Conservation (phyloP, 2,797 vertebrate genomes). For the Syndactyla subalaris region DNA sequence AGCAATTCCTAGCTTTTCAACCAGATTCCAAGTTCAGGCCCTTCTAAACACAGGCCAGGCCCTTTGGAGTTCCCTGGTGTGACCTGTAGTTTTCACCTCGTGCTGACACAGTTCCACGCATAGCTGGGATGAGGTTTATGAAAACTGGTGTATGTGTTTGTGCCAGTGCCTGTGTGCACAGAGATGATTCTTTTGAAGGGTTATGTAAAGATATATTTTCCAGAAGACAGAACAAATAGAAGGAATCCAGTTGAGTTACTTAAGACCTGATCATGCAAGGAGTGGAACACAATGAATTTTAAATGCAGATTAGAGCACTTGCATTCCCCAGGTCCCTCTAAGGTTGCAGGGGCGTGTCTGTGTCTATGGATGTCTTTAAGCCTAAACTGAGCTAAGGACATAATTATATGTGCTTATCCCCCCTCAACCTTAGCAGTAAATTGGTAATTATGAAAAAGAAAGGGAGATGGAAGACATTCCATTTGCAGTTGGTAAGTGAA, state of each 20-base stretch:
- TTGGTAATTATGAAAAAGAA: background rate
- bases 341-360: background rate
- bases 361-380: background rate
- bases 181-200: background rate
- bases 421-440: background rate
- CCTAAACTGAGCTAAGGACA: background rate
- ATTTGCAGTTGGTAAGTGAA: background rate
- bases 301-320: background rate
- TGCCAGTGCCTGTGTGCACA: fast-evolving
- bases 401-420: background rate
- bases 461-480: background rate
- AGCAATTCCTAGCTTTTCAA: background rate
- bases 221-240: slow-evolving; percentile 1
- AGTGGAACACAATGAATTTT: background rate
- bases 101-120: background rate
- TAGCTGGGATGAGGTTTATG: background rate
- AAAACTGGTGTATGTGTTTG: background rate
- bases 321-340: background rate
- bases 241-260: background rate
- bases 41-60: background rate
- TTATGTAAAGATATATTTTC: background rate
- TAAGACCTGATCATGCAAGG: background rate
- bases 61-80: background rate
- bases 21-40: background rate
- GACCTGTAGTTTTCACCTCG: background rate